phyloP scores from a whole-genome alignment of 2,113 vertebrate species.

The Tiliqua scincoides region DNA sequence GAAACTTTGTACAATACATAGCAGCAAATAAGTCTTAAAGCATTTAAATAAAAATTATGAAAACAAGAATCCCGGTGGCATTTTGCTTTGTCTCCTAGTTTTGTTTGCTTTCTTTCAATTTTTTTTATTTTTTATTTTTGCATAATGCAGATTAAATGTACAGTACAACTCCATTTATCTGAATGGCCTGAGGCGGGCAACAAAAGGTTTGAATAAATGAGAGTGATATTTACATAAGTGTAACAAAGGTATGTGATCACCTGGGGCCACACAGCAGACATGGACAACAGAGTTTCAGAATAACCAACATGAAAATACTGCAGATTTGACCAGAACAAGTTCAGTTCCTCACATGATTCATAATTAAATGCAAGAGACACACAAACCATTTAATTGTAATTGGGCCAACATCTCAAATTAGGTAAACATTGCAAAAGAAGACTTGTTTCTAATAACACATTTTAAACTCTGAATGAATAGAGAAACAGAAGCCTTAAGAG shows the following conservation, averaged over 20 bases:
- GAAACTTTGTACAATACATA: conserved; percentile 75
- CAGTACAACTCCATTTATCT: neutral
- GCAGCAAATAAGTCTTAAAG: conserved; percentile 67
- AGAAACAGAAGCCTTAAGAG: conserved; percentile 59
- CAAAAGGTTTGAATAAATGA: neutral
- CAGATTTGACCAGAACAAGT: conserved; percentile 30
- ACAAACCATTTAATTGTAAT: conserved; percentile 65
- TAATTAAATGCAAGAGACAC: conserved; percentile 58
- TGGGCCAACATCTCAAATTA: conserved; percentile 68
- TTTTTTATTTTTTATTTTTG: conserved; percentile 54
- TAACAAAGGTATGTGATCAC: neutral
- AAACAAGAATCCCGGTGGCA: conserved; percentile 54
- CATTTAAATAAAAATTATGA: conserved; percentile 67
- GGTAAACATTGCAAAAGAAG: conserved; percentile 65
- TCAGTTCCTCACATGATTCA: conserved; percentile 48
- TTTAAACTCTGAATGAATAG: conserved; percentile 65
- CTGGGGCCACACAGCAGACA: conserved; percentile 2
- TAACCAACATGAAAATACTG: neutral
- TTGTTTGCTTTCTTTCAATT: conserved; percentile 22
- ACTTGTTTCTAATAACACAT: conserved; percentile 64
- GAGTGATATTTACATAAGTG: conserved; percentile 9
- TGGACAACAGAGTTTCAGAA: conserved; percentile 4
- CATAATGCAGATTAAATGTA: conserved; percentile 46
- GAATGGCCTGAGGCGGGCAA: neutral
- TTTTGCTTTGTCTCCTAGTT: conserved; percentile 47